Conservation (phyloP, 2,888 invertebrate species). For the Chloromyia formosa region DNA sequence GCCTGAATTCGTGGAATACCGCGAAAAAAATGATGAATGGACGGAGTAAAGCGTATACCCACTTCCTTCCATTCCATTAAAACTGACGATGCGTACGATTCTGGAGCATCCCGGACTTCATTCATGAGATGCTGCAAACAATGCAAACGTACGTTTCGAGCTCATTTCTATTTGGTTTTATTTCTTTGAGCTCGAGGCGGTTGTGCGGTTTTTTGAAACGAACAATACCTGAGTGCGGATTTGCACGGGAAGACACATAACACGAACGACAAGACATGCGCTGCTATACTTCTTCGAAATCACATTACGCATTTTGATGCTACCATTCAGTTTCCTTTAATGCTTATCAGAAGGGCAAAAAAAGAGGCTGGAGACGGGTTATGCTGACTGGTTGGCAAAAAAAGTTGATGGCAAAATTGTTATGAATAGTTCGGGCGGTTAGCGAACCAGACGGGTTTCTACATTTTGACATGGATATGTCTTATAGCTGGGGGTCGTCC, state of each 20-base stretch:
- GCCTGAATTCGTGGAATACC: not conserved
- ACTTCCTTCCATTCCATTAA: constrained; percentile 27
- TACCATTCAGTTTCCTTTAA: too few relatives aligned
- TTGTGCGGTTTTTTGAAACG: constrained; percentile 31
- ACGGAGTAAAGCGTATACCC: constrained; percentile 21
- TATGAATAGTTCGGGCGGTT: too few relatives aligned
- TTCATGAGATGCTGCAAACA: constrained; percentile 38
- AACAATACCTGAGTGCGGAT: constrained; percentile 25
- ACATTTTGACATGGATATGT: too few relatives aligned
- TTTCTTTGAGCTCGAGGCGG: constrained; percentile 11
- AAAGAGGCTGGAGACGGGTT: too few relatives aligned
- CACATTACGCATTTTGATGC: constrained; percentile 29
- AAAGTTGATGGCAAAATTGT: too few relatives aligned
- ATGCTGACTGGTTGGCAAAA: too few relatives aligned
- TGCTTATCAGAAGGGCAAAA: too few relatives aligned
- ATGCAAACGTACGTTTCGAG: constrained; percentile 3
- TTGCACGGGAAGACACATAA: not conserved
- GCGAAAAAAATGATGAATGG: constrained; percentile 31
- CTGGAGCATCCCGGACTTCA: constrained; percentile 38
- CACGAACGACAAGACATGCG: too few relatives aligned
- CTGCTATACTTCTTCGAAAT: constrained; percentile 21
- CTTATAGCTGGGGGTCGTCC: too few relatives aligned
- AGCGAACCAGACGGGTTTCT: too few relatives aligned
- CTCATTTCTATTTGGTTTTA: too few relatives aligned
- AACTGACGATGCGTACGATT: constrained; percentile 36